Percentiles rank a stretch among this genome's conserved stretches.
Conservation (phyloP, 2,888 invertebrate genomes). For the Baccha elongata region DNA sequence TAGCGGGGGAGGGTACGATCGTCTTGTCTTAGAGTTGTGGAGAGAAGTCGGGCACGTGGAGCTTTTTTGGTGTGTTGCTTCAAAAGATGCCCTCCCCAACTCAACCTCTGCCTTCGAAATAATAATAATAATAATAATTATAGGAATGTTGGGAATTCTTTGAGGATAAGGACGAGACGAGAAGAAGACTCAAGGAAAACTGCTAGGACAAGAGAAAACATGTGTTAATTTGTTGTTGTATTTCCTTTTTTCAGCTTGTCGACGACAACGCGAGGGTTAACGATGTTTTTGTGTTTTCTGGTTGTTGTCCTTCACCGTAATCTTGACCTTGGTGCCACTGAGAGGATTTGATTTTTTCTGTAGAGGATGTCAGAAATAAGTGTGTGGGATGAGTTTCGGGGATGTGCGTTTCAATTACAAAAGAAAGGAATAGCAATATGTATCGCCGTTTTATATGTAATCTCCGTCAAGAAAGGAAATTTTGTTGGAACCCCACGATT, state of each 20-base stretch:
- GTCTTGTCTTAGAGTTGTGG: constrained; percentile 60
- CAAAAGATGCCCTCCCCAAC: neutral
- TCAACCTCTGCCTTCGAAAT: constrained; percentile 30
- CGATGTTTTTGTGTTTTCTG: constrained; percentile 28
- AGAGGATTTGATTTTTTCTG: neutral
- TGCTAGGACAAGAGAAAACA: constrained; percentile 52
- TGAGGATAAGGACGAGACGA: constrained; percentile 28
- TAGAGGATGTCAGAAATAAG: neutral
- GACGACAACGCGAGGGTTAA: constrained; percentile 31
- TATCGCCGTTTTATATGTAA: too few species aligned
- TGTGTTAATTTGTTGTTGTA: constrained; percentile 66
- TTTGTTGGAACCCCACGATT: too few species aligned
- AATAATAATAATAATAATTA: constrained; percentile 60
- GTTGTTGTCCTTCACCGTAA: constrained; percentile 58
- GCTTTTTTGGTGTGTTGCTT: constrained; percentile 49
- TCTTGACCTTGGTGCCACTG: constrained; percentile 61
- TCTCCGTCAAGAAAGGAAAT: too few species aligned
- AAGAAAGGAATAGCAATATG: neutral
- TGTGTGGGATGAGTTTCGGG: constrained; percentile 10
- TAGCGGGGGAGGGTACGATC: neutral
- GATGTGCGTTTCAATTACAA: constrained; percentile 3
- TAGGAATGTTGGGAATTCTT: constrained; percentile 24
- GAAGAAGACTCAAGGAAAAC: constrained; percentile 9
- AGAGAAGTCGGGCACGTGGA: constrained; percentile 67
- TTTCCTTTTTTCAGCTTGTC: neutral